phyloP scores from a whole-genome alignment of 2,113 vertebrate species.

The Cheilinus undulatus region DNA sequence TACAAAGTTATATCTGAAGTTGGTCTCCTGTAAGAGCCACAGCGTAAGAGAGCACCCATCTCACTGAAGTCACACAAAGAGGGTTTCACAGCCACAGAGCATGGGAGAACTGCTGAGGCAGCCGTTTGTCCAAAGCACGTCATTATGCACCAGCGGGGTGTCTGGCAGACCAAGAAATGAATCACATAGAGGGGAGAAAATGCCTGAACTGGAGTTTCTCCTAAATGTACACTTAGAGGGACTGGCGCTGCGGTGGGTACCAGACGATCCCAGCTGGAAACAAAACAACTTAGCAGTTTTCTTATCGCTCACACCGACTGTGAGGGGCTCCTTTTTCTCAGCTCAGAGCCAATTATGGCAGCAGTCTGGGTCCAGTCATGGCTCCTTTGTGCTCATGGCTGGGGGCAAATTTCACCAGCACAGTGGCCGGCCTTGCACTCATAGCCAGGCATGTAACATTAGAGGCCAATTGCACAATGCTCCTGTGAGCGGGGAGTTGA shows the following conservation, averaged over 20 bases:
- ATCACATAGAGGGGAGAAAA: conserved; percentile 42
- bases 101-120: conserved; percentile 62
- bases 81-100: conserved; percentile 51
- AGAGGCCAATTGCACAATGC: conserved; percentile 39
- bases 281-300: conserved; percentile 65
- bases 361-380: conserved; percentile 47
- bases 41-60: conserved; percentile 17
- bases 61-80: conserved; percentile 46
- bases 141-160: conserved; percentile 57
- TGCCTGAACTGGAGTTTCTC: conserved; percentile 36
- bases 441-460: conserved; percentile 43
- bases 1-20: conserved; percentile 1
- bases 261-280: conserved; percentile 67
- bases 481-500: conserved; percentile 47
- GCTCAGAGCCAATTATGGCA: conserved; percentile 59
- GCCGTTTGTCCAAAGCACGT: conserved; percentile 60
- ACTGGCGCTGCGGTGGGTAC: conserved; percentile 31
- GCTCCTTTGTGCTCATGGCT: conserved; percentile 58
- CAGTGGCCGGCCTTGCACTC: conserved; percentile 28
- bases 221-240: conserved; percentile 51
- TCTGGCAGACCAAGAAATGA: conserved; percentile 53
- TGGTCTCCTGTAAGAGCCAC: conserved; percentile 6
- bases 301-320: conserved; percentile 46
- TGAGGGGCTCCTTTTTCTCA: conserved; percentile 59
- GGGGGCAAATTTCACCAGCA: conserved; percentile 50